Evolutionary conservation across 2,888 invertebrate genomes (phyloP).

Genomic region (Cheilosia vulpina): DNA sequence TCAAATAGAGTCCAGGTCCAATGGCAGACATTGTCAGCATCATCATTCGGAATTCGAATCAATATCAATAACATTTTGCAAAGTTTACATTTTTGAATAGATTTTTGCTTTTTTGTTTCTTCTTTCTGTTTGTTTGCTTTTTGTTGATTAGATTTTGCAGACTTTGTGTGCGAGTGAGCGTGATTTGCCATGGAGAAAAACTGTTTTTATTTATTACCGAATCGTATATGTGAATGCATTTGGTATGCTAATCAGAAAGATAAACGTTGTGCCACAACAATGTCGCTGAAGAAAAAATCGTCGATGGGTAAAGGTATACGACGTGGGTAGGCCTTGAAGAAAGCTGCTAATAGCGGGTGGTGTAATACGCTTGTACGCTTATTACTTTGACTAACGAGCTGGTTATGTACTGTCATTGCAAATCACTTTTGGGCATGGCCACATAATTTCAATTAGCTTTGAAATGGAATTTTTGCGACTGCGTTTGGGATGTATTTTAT

Average conservation of each 20-base stretch:
- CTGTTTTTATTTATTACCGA: conserved; percentile 2
- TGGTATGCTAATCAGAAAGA: conserved; percentile 63
- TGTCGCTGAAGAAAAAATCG: conserved; percentile 17
- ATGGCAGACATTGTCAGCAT: conserved; percentile 28
- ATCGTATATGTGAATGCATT: conserved; percentile 30
- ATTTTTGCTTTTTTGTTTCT: conserved; percentile 17
- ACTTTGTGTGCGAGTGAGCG: conserved; percentile 2
- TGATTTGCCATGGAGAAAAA: neutral
- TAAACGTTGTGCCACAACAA: conserved; percentile 35
- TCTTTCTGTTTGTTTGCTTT: conserved; percentile 25
- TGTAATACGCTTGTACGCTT: conserved; percentile 9
- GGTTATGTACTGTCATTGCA: neutral
- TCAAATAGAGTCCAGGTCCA: conserved; percentile 48
- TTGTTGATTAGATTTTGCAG: conserved; percentile 51
- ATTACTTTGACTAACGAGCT: neutral
- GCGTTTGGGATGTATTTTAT: no score
- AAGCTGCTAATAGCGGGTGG: neutral
- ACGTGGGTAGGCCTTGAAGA: conserved; percentile 34
- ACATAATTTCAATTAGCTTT: no score
- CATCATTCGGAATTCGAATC: conserved; percentile 41
- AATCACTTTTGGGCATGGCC: no score
- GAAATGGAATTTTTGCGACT: no score
- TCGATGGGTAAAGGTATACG: neutral
- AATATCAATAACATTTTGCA: conserved; percentile 66
- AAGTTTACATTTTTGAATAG: conserved; percentile 49